Conservation (phyloP, 1,140 invertebrate genomes). For the Lerema accius region DNA sequence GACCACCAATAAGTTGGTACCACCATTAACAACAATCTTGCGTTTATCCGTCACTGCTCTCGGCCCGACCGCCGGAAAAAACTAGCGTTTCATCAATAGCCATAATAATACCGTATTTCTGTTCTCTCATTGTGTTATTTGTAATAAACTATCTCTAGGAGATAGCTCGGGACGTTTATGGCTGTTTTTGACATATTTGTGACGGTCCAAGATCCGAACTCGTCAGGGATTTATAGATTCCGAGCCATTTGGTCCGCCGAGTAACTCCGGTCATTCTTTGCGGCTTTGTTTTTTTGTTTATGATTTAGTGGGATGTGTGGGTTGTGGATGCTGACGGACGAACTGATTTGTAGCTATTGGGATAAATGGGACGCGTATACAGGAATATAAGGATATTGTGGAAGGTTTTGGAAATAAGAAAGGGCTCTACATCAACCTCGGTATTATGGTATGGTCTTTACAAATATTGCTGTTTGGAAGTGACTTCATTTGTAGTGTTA, state of each 20-base stretch:
- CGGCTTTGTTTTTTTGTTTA: constrained; percentile 61
- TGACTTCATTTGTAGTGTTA: too few relatives aligned
- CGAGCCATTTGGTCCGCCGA: constrained; percentile 65
- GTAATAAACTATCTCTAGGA: constrained; percentile 66
- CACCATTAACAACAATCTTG: constrained; percentile 6
- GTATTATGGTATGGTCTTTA: too few relatives aligned
- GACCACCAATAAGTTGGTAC: too few relatives aligned
- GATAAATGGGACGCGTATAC: not conserved
- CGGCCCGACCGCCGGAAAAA: constrained; percentile 34
- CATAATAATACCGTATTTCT: constrained; percentile 55
- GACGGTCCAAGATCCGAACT: constrained; percentile 61
- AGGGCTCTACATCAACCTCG: not conserved
- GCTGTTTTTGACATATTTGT: constrained; percentile 72
- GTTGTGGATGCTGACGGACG: constrained; percentile 24
- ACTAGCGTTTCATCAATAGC: constrained; percentile 55
- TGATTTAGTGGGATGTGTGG: constrained; percentile 67
- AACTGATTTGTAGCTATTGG: constrained; percentile 17
- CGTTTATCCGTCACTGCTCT: constrained; percentile 46
- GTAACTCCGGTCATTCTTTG: constrained; percentile 56
- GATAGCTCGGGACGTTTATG: constrained; percentile 63
- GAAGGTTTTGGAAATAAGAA: too few relatives aligned
- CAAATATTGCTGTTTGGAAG: too few relatives aligned
- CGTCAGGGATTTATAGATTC: constrained; percentile 71
- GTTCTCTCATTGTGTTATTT: constrained; percentile 57
- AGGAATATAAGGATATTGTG: too few relatives aligned